Evolutionary conservation across 2,888 invertebrate genomes (phyloP), one percentile per base, ranked within the genome.

Genomic region (Eurytoma adleriae): DNA sequence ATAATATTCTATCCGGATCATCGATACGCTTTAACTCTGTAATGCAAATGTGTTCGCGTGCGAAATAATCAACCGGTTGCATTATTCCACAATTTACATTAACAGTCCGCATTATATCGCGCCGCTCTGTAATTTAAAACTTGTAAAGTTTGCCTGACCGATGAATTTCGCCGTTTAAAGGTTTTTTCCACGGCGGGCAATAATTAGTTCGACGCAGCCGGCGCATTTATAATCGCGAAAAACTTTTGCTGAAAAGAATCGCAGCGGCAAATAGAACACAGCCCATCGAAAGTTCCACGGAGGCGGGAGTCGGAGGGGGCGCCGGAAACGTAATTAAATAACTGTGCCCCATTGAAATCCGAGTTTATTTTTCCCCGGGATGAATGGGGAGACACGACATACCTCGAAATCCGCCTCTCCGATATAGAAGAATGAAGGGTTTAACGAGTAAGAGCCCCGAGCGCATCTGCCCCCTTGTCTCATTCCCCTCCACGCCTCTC

Each of bases 271-370:
- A n/a, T 62, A 62, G 40, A 62, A 62, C 27, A 62, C 2, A 61
- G 24, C 27, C 27, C 61, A 73, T 73, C 79, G 68, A 73, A 72
- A 72, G 57, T 16, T 13, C 16, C 24, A 3, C 54, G 13, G 14
- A 14, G 40, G 52, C 12, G 16, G 50, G 66, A 72, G 3, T 78
- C 52, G 20, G 3, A 4, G 24, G n/a, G 18, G 30, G 24, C n/a
- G 13, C 62, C 79, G 79, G 79, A 79, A 79, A 40, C 68, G 74
- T 74, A 74, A 79, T 79, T 79, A 79, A 79, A 74, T 79, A 74
- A 79, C 69, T 70, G 30, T 64, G 57, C 20, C 14, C 70, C 74
- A 74, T 79, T 74, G 79, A 74, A 78, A 79, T 62, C 54, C 59
- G 57, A 61, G 69, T 62, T 62, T 62, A 56, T 72, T 56, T 64